Evolutionary conservation across 2,888 invertebrate genomes (phyloP).

Genomic region (Tenthredo livida): DNA sequence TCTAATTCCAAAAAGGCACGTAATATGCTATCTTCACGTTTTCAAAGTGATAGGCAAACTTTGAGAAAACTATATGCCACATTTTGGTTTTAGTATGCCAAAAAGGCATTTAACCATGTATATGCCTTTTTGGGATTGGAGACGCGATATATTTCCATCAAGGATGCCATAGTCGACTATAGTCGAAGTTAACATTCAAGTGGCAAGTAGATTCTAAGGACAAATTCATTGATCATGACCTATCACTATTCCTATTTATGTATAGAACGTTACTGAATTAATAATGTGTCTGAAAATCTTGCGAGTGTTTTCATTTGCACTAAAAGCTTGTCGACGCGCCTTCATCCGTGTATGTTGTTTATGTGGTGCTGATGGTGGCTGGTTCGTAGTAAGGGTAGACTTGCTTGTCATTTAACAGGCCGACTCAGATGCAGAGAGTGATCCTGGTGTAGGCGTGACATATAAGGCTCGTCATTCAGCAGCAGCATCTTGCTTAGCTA

Average conservation of each 20-base stretch:
- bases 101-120: no score
- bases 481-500: conserved; percentile 76
- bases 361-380: conserved; percentile 45
- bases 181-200: not conserved
- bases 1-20: no score
- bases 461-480: conserved; percentile 80
- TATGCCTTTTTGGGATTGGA: no score
- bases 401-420: conserved; percentile 75
- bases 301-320: not conserved
- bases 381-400: conserved; percentile 74
- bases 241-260: not conserved
- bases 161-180: no score
- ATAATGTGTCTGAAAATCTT: not conserved
- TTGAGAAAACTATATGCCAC: no score
- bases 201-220: not conserved
- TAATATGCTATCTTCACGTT: no score
- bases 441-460: conserved; percentile 84
- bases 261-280: not conserved
- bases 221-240: not conserved
- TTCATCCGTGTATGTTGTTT: conserved; percentile 18
- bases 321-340: conserved; percentile 10
- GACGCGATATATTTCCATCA: not conserved
- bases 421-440: conserved; percentile 77
- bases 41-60: no score
- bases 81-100: no score